Evolutionary conservation across 2,888 invertebrate species (phyloP).

Genomic region (Trissolcus brochymenae): DNA sequence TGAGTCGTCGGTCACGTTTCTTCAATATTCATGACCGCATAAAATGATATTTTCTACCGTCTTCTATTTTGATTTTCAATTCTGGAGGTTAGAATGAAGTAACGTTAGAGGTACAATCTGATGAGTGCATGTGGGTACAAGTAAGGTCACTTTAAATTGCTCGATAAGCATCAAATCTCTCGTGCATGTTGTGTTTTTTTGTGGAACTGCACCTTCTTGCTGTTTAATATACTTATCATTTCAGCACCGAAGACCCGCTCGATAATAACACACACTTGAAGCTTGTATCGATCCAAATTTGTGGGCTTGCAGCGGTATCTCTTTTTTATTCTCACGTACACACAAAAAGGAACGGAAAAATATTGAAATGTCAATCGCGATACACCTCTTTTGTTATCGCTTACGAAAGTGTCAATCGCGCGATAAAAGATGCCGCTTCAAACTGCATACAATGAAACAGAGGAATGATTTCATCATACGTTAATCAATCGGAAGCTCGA

Average conservation of each 20-base stretch:
- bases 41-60: too few relatives aligned
- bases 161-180: background rate
- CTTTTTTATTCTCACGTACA: constrained; percentile 13
- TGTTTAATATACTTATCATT: constrained; percentile 14
- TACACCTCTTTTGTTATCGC: constrained; percentile 23
- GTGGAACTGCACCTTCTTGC: background rate
- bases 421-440: constrained; percentile 24
- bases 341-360: constrained; percentile 18
- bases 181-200: background rate
- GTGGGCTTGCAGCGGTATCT: constrained; percentile 10
- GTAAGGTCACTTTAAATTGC: background rate
- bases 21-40: too few relatives aligned
- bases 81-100: too few relatives aligned
- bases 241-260: constrained; percentile 44
- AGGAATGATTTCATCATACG: background rate
- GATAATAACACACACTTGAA: constrained; percentile 41
- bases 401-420: constrained; percentile 23
- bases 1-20: too few relatives aligned
- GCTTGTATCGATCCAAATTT: constrained; percentile 39
- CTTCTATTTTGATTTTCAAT: too few relatives aligned
- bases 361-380: constrained; percentile 30
- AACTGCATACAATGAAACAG: background rate
- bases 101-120: too few relatives aligned
- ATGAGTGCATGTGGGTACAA: background rate
- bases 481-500: background rate